Conservation (phyloP, 64 coral and sea anemone species). For the Porites lutea region DNA sequence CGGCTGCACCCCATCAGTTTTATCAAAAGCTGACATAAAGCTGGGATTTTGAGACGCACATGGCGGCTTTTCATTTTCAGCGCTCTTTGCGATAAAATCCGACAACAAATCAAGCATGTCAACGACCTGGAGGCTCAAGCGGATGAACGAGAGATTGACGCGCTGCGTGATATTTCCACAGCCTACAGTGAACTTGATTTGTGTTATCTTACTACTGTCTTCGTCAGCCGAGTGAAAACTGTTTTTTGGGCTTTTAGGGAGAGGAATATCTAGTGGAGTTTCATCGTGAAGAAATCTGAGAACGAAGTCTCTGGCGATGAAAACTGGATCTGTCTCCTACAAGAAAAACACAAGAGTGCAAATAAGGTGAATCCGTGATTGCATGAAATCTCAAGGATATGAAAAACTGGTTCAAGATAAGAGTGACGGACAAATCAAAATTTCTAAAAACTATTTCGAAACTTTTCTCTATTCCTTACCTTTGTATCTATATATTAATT, state of each 20-base stretch:
- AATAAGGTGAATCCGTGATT: neutral
- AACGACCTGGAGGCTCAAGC: slow-evolving; percentile 74
- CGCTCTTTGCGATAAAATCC: slow-evolving; percentile 8
- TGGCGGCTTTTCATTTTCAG: neutral
- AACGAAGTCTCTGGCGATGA: slow-evolving; percentile 89
- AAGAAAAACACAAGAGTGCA: slow-evolving; percentile 24
- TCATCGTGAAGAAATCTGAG: slow-evolving; percentile 72
- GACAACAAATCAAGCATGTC: slow-evolving; percentile 86
- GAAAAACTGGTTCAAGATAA: neutral
- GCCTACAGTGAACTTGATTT: slow-evolving; percentile 81
- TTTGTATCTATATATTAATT: no score
- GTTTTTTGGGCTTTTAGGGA: neutral
- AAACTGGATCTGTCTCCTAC: slow-evolving; percentile 77
- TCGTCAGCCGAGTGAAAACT: slow-evolving; percentile 11
- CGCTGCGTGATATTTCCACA: slow-evolving; percentile 82
- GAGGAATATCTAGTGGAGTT: slow-evolving; percentile 20
- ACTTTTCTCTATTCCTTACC: no score
- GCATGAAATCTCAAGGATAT: neutral
- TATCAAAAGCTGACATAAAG: neutral
- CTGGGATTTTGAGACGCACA: neutral
- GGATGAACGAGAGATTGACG: slow-evolving; percentile 82
- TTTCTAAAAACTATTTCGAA: no score
- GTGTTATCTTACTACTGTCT: slow-evolving; percentile 39
- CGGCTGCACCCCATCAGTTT: neutral
- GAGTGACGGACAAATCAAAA: neutral